Conservation (phyloP, 2,888 invertebrate species). For the Erebia epiphron region DNA sequence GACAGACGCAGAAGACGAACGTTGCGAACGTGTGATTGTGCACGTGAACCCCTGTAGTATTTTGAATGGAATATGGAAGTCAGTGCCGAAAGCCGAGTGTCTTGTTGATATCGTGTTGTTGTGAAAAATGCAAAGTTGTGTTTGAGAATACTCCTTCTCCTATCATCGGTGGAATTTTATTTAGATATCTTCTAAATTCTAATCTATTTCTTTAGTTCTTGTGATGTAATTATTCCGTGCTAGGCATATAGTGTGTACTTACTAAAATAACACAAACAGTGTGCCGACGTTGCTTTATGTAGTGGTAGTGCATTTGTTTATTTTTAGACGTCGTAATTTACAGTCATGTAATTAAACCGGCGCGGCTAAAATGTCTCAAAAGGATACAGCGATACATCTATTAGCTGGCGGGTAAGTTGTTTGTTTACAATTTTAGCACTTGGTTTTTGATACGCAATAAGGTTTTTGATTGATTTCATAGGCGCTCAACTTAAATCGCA, state of each 20-base stretch:
- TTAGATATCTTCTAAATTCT: neutral
- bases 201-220: neutral
- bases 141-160: conserved; percentile 16
- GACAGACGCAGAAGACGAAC: neutral
- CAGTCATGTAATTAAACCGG: conserved; percentile 78
- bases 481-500: conserved; percentile 2
- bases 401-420: conserved; percentile 94
- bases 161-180: conserved; percentile 1
- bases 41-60: conserved; percentile 32
- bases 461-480: conserved; percentile 31
- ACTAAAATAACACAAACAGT: conserved; percentile 31
- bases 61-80: neutral
- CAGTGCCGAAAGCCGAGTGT: conserved; percentile 26
- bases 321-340: conserved; percentile 80
- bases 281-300: conserved; percentile 50
- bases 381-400: conserved; percentile 95
- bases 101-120: conserved; percentile 9
- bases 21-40: conserved; percentile 38
- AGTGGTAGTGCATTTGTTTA: conserved; percentile 79
- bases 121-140: neutral
- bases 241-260: conserved; percentile 20
- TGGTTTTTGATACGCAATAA: conserved; percentile 31
- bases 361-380: conserved; percentile 86
- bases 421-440: conserved; percentile 4
- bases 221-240: conserved; percentile 15